Percentiles rank a stretch among this genome's conserved stretches.
Evolutionary conservation across 2,113 vertebrate genomes (phyloP).

Genomic region (Burhinus bistriatus): DNA sequence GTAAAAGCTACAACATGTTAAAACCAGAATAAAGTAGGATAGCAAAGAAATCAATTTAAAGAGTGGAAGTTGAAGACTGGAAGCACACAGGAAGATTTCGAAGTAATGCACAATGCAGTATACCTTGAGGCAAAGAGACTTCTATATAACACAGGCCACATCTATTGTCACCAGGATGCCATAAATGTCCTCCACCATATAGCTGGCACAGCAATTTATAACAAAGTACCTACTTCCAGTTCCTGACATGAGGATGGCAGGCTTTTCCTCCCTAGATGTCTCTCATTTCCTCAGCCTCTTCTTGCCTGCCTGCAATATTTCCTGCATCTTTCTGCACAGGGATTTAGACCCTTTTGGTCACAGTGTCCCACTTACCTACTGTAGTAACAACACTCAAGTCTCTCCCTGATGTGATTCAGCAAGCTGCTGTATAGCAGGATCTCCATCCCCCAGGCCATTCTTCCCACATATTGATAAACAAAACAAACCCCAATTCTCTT

Average conservation of each 20-base stretch:
- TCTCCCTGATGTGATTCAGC: background rate
- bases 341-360: background rate
- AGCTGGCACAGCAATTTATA: background rate
- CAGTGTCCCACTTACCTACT: background rate
- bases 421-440: background rate
- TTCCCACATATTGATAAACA: background rate
- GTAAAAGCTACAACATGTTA: background rate
- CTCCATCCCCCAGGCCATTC: background rate
- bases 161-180: background rate
- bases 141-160: background rate
- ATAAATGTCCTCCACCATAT: background rate
- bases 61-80: background rate
- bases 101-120: constrained; percentile 54
- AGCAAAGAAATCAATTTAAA: background rate
- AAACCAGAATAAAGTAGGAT: background rate
- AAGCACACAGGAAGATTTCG: background rate
- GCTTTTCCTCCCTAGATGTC: background rate
- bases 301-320: background rate
- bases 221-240: background rate
- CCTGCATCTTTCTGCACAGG: background rate
- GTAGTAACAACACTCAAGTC: background rate
- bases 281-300: background rate
- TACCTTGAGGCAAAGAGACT: background rate
- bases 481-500: background rate
- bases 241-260: background rate